Conservation (phyloP, 2,888 invertebrate species). For the Cancer borealis region DNA sequence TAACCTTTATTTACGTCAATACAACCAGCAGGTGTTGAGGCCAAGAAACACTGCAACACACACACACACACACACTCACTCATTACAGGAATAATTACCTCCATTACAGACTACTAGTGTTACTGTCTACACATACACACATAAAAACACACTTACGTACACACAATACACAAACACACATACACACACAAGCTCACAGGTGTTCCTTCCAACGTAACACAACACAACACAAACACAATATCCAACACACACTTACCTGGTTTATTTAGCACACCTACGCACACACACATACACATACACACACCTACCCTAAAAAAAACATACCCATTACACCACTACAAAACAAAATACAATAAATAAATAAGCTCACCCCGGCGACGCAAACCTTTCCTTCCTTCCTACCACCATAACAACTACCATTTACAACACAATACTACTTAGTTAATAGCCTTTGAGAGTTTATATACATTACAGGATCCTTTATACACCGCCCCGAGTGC, state of each 20-base stretch:
- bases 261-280: background rate
- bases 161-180: background rate
- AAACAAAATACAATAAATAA: too few relatives aligned
- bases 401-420: background rate
- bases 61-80: too few relatives aligned
- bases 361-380: too few relatives aligned
- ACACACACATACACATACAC: constrained; percentile 44
- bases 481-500: too few relatives aligned
- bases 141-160: background rate
- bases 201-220: background rate
- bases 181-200: background rate
- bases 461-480: background rate
- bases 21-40: too few relatives aligned
- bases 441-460: background rate
- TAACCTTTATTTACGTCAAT: too few relatives aligned
- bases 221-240: constrained; percentile 9
- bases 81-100: too few relatives aligned
- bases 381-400: background rate
- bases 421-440: background rate
- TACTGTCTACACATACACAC: background rate
- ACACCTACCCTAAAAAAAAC: too few relatives aligned
- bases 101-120: background rate
- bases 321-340: background rate
- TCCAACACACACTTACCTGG: background rate
- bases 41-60: too few relatives aligned